A percentile compares a stretch with the other conserved stretches of the same genome.
phyloP scores from a whole-genome alignment of 2,888 invertebrate genomes.

The Zelleria hepariella region DNA sequence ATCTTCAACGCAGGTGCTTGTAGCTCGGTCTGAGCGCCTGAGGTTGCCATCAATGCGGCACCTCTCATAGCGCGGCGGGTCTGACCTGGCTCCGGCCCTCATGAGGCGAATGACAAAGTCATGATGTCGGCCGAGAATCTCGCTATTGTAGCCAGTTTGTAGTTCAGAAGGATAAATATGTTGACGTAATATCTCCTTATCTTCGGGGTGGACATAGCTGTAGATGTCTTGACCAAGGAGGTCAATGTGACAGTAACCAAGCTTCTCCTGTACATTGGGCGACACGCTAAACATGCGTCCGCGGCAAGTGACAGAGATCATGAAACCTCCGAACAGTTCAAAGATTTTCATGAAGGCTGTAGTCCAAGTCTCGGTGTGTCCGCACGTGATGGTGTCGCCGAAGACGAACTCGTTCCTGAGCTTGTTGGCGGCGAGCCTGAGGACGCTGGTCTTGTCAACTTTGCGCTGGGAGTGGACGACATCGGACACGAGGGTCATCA shows the following conservation, averaged over 20 bases:
- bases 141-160: conserved; percentile 41
- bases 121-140: conserved; percentile 56
- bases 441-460: conserved; percentile 92
- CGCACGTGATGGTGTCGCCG: conserved; percentile 65
- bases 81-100: conserved; percentile 79
- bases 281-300: conserved; percentile 91
- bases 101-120: conserved; percentile 73
- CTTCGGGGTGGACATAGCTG: conserved; percentile 87
- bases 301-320: conserved; percentile 82
- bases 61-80: conserved; percentile 79
- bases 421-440: conserved; percentile 88
- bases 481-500: conserved; percentile 87
- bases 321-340: conserved; percentile 82
- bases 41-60: conserved; percentile 79
- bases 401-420: conserved; percentile 84
- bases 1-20: conserved; percentile 61
- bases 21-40: conserved; percentile 71
- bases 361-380: conserved; percentile 63
- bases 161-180: conserved; percentile 75
- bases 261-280: conserved; percentile 84
- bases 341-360: conserved; percentile 74
- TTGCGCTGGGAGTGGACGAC: conserved; percentile 85
- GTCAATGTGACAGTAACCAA: conserved; percentile 91
- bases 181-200: conserved; percentile 80
- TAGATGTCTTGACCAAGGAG: conserved; percentile 90